These are phyloP conservation scores for Polymixis flavicincta DNA, from an alignment of 2,888 invertebrate species.

Conservation along the genomic window DNA sequence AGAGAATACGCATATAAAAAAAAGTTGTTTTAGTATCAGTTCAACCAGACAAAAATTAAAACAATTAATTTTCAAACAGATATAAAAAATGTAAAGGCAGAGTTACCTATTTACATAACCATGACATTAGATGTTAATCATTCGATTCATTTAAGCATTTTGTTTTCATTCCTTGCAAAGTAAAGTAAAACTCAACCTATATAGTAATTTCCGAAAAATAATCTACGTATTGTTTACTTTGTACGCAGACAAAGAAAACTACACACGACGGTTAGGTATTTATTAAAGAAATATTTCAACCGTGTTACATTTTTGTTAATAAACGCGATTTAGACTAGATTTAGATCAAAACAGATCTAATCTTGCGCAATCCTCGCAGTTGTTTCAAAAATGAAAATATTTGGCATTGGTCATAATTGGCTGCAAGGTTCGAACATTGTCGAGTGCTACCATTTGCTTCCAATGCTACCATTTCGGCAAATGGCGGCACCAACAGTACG, in stretches of 20 bases:
- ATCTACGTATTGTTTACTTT: slow-evolving; percentile 1
- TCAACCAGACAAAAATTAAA: neutral
- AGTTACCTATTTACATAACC: neutral
- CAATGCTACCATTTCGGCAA: slow-evolving; percentile 52
- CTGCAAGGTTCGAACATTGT: slow-evolving; percentile 49
- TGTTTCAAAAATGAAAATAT: slow-evolving; percentile 58
- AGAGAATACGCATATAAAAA: neutral
- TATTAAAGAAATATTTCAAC: slow-evolving; percentile 17
- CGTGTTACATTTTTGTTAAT: slow-evolving; percentile 12
- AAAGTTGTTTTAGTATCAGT: neutral
- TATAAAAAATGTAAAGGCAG: neutral
- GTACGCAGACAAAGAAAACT: slow-evolving; percentile 25
- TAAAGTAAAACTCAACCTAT: neutral
- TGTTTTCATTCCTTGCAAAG: neutral
- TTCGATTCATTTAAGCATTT: neutral
- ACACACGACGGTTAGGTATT: neutral
- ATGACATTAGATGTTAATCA: no score
- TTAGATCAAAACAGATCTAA: slow-evolving; percentile 46
- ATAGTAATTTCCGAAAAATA: neutral
- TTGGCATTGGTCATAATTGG: slow-evolving; percentile 55
- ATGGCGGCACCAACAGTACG: slow-evolving; percentile 58
- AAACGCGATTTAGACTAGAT: slow-evolving; percentile 29
- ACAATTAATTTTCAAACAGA: neutral
- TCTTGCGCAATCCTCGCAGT: slow-evolving; percentile 40
- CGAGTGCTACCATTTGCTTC: slow-evolving; percentile 46